Base-by-base conservation (phyloP, 2,113 vertebrate species). In the Epinephelus cyanopodus region DNA sequence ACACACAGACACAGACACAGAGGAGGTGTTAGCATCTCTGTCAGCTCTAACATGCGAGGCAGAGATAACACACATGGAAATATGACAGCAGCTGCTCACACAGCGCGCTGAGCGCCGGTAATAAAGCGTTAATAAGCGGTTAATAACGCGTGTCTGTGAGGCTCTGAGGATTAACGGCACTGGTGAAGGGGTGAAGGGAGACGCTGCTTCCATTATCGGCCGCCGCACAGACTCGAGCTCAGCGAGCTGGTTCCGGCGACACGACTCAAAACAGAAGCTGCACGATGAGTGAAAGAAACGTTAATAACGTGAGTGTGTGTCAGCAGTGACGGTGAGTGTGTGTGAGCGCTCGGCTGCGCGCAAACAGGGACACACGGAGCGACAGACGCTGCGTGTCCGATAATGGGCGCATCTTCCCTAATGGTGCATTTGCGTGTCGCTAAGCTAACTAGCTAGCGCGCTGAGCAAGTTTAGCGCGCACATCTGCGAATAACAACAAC, bases 181-280 rank as follows among this genome's bases (percentile, higher is more conserved):
- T 18, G 23, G 14, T 2, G 33, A 66, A 42, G 33, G 5, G n/a
- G n/a, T n/a, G n/a, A n/a, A n/a, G 33, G 54, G 47, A 25, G 1
- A 1, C 71, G 47, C 67, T 77, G 85, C 10, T 88, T 90, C 84
- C 69, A 88, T 78, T 88, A 78, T 85, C 86, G 90, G 84, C 52
- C 88, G 79, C 23, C 27, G 21, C 17, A 27, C 33, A 56, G 0
- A 56, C 4, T 37, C 52, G 8, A 1, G 4, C 11, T 21, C 2
- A 6, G 12, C 0, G 14, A 0, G 23, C 15, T 5, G 12, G n/a
- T 25, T 42, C 37, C 6, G 6, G 5, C 1, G 4, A 47, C 5
- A 42, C 25, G 0, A 21, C 56, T 13, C 1, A 0, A 4, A 8
- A 5, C 6, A 1, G 0, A 17, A 18, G n/a, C 6, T 62, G n/a